Percentiles rank a stretch among this genome's conserved stretches.
Evolutionary conservation across 2,888 invertebrate genomes (phyloP).

Genomic region (Belgica antarctica): DNA sequence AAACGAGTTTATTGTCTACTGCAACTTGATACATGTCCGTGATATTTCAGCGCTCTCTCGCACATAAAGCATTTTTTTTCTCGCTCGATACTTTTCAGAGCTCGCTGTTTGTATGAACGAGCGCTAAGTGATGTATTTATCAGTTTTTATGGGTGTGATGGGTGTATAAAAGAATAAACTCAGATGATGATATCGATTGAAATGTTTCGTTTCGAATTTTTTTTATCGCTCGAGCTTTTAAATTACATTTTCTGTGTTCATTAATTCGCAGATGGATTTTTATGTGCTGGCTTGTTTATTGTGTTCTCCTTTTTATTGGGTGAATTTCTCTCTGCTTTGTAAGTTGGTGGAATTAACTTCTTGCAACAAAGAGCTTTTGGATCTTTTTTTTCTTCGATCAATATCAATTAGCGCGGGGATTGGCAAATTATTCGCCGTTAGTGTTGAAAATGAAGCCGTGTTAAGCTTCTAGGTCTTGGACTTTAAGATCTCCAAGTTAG

Average conservation of each 20-base stretch:
- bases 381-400: slow-evolving; percentile 4
- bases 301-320: too few relatives aligned
- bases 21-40: slow-evolving; percentile 35
- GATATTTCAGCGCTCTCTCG: not conserved
- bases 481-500: too few relatives aligned
- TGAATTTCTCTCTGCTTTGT: too few relatives aligned
- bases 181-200: slow-evolving; percentile 3
- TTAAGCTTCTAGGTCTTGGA: too few relatives aligned
- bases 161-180: not conserved
- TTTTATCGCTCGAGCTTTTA: slow-evolving; percentile 22
- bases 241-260: slow-evolving; percentile 19
- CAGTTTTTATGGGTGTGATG: slow-evolving; percentile 23
- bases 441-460: too few relatives aligned
- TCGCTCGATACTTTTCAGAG: too few relatives aligned
- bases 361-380: too few relatives aligned
- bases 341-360: too few relatives aligned
- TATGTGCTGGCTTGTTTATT: too few relatives aligned
- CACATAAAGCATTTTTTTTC: not conserved
- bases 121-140: slow-evolving; percentile 36
- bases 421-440: too few relatives aligned
- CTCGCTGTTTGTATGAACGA: slow-evolving; percentile 16
- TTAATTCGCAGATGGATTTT: not conserved
- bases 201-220: slow-evolving; percentile 11
- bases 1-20: slow-evolving; percentile 40
- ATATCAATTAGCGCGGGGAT: not conserved